Percentiles rank a stretch among this genome's conserved stretches.
Evolutionary conservation across 2,113 vertebrate genomes (phyloP).

Genomic region (Microcebus ravelobensis): DNA sequence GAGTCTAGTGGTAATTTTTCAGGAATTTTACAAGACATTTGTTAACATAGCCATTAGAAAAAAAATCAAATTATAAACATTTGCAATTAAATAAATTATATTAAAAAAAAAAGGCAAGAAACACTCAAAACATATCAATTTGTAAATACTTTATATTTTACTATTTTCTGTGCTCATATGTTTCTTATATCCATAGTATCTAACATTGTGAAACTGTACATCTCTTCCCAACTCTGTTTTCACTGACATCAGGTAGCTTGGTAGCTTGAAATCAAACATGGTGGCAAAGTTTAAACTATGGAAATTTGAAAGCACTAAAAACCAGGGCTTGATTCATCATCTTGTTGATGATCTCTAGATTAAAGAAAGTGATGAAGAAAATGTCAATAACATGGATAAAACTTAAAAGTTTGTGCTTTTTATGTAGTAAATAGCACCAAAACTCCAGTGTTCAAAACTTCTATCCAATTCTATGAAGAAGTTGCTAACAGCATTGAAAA

Average conservation of each 20-base stretch:
- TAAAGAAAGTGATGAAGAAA: neutral
- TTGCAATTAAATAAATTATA: neutral
- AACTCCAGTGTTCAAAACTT: neutral
- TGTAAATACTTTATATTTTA: neutral
- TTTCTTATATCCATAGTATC: neutral
- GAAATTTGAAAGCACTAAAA: neutral
- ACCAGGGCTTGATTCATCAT: neutral
- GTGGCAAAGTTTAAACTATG: neutral
- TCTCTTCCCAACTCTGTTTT: neutral
- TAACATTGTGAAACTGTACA: neutral
- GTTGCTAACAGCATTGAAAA: neutral
- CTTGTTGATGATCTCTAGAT: neutral
- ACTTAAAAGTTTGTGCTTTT: neutral
- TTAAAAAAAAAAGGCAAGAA: neutral
- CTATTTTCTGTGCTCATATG: neutral
- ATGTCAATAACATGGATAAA: neutral
- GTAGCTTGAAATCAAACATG: neutral
- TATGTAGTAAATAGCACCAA: neutral
- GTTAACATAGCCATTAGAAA: neutral
- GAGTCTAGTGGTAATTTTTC: neutral
- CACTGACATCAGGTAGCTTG: neutral
- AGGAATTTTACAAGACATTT: neutral
- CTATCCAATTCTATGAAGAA: neutral
- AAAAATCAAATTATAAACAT: neutral
- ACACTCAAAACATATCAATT: neutral